phyloP scores from a whole-genome alignment of 2,113 vertebrate genomes.

The Proterorhinus semilunaris region DNA sequence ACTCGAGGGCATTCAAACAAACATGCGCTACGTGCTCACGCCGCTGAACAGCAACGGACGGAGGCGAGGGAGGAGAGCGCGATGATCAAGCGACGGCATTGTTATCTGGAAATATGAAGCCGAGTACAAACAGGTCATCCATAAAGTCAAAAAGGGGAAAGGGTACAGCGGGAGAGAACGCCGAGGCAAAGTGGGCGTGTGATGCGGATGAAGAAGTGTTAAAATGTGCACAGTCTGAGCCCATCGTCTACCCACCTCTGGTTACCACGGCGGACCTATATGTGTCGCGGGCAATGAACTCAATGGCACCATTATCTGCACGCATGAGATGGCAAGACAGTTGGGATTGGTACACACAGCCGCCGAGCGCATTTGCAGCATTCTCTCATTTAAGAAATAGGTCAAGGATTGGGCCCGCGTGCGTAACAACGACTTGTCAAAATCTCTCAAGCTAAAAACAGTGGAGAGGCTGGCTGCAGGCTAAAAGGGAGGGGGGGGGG shows the following conservation, averaged over 20 bases:
- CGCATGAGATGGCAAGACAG: slow-evolving; percentile 51
- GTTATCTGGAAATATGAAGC: neutral
- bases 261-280: slow-evolving; percentile 29
- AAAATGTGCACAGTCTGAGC: too few relatives aligned
- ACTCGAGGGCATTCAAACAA: slow-evolving; percentile 69
- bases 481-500: slow-evolving; percentile 46
- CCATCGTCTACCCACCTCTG: neutral
- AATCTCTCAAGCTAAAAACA: slow-evolving; percentile 78
- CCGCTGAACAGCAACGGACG: neutral
- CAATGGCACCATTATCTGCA: slow-evolving; percentile 59
- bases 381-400: slow-evolving; percentile 82
- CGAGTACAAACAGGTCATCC: neutral
- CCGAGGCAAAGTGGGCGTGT: too few relatives aligned
- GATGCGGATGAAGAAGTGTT: too few relatives aligned
- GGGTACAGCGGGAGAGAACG: too few relatives aligned
- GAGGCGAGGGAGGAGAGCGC: neutral
- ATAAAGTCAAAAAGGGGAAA: too few relatives aligned
- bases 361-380: slow-evolving; percentile 62
- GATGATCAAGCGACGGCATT: neutral
- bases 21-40: slow-evolving; percentile 60
- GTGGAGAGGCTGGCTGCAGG: slow-evolving; percentile 64
- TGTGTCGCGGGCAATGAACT: slow-evolving; percentile 42
- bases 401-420: slow-evolving; percentile 81
- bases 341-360: slow-evolving; percentile 52
- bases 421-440: slow-evolving; percentile 78